Conservation (phyloP, 2,113 vertebrate genomes). For the Piliocolobus tephrosceles region DNA sequence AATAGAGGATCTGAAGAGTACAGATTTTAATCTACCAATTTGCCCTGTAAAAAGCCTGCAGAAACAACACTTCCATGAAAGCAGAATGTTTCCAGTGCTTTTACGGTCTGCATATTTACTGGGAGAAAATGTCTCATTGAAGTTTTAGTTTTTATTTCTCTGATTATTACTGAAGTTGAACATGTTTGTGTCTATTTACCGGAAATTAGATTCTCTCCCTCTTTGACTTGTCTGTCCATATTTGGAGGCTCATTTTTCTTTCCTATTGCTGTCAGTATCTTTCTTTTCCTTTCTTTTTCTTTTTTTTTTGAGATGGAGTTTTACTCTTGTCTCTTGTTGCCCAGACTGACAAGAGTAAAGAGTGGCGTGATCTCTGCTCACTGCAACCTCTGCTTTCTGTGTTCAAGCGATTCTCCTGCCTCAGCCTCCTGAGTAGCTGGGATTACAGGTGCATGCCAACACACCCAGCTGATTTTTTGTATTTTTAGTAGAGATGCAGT, state of each 20-base stretch:
- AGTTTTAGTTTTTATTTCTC: constrained; percentile 20
- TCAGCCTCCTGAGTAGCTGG: no score
- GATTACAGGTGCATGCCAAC: no score
- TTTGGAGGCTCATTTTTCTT: not conserved
- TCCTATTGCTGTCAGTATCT: not conserved
- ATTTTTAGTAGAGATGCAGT: no score
- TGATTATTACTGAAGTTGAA: constrained; percentile 3
- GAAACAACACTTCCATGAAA: not conserved
- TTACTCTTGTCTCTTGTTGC: no score
- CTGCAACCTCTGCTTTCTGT: no score
- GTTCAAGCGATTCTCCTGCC: no score
- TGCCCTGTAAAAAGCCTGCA: not conserved
- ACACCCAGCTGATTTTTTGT: no score
- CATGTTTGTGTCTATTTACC: not conserved
- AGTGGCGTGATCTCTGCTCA: no score
- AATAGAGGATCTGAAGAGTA: not conserved
- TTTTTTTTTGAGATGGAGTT: no score
- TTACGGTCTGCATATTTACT: not conserved
- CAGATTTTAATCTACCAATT: not conserved
- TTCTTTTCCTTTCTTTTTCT: not conserved
- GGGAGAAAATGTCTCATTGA: not conserved
- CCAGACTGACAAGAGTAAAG: no score
- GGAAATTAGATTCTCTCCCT: not conserved
- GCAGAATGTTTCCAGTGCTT: not conserved
- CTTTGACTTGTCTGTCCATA: not conserved